Conservation (phyloP, 92 coral and sea anemone genomes). For the Umimayanthus kanabou region DNA sequence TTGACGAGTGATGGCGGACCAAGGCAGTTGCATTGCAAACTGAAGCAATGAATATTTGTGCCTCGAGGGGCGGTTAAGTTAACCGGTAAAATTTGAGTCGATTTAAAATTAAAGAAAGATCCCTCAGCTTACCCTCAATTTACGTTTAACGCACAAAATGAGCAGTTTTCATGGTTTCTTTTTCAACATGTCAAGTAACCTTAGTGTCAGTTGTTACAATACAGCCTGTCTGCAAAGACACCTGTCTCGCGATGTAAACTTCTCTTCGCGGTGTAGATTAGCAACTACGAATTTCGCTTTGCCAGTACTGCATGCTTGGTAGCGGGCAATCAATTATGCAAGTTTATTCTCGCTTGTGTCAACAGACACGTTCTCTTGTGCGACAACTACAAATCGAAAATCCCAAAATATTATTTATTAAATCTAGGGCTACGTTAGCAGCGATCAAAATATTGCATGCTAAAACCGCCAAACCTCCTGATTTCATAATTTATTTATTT, state of each 20-base stretch:
- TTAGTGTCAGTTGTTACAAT: background rate
- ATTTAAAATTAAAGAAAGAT: background rate
- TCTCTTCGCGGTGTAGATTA: background rate
- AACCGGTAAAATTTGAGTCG: background rate
- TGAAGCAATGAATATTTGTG: background rate
- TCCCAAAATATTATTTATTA: background rate
- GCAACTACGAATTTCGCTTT: background rate
- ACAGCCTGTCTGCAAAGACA: background rate
- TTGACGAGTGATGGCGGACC: background rate
- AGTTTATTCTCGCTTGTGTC: conserved; percentile 3
- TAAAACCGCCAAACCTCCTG: background rate
- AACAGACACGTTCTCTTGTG: background rate
- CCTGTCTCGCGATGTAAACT: background rate
- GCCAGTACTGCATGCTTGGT: background rate
- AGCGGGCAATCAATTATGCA: background rate
- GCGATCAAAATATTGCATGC: background rate
- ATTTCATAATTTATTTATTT: conserved; percentile 9
- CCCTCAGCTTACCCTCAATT: background rate
- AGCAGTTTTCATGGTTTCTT: background rate
- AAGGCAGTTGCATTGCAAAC: background rate
- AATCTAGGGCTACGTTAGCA: background rate
- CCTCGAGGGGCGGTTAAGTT: background rate
- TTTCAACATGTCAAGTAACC: background rate
- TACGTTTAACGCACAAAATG: background rate
- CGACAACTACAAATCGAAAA: background rate